These are phyloP conservation scores for Eolophus roseicapilla DNA, from an alignment of 2,113 vertebrate species.

Conservation along the genomic window DNA sequence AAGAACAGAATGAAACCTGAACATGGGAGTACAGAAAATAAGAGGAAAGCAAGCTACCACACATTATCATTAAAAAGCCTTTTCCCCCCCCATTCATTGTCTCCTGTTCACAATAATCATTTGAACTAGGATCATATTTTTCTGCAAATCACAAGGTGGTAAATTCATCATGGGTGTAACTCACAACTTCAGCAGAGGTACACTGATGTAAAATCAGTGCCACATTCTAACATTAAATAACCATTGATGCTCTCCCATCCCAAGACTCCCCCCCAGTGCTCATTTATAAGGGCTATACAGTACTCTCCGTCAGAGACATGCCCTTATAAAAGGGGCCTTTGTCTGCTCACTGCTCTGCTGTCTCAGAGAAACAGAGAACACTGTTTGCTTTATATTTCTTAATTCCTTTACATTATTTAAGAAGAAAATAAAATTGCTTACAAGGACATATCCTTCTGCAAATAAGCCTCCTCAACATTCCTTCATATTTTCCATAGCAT, in stretches of 20 bases:
- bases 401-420: not conserved
- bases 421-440: constrained; percentile 65
- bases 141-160: not conserved
- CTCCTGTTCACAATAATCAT: not conserved
- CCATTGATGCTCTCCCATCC: not conserved
- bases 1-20: constrained; percentile 47
- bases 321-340: constrained; percentile 36
- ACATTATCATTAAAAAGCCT: not conserved
- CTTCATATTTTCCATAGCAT: constrained; percentile 71
- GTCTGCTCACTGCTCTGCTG: constrained; percentile 19
- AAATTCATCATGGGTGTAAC: constrained; percentile 39
- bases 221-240: not conserved
- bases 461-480: constrained; percentile 82
- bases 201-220: not conserved
- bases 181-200: not conserved
- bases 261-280: not conserved
- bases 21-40: not conserved
- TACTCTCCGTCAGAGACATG: not conserved
- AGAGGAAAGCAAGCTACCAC: not conserved
- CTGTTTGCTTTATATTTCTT: not conserved
- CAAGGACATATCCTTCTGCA: constrained; percentile 81
- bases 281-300: not conserved
- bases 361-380: not conserved
- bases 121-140: not conserved
- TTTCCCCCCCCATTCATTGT: not conserved